Base-by-base conservation (phyloP, 1,140 invertebrate species). In the Pomacea maculata region DNA sequence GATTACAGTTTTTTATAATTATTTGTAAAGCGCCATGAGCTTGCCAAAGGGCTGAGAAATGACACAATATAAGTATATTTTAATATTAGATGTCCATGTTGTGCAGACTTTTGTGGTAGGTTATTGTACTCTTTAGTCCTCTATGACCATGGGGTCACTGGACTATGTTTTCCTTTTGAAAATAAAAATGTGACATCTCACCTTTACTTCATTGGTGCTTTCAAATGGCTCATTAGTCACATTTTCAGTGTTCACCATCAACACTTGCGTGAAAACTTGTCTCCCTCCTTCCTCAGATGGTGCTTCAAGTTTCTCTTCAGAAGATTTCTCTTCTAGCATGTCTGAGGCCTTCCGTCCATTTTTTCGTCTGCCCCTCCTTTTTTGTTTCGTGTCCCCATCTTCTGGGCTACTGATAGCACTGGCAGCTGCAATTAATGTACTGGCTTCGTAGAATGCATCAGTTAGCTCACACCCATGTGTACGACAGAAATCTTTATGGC, bases 221-320 rank as follows among this genome's bases (percentile, higher is more conserved):
- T 95, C 93, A 91, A 97, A 99, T 84, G 96, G 95, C 80, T 98
- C 95, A 89, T 98, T 96, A 61, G 94, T 93, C 70, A 99, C 90
- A 93, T 99, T 99, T 91, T 98, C 97, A 57, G 98, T 96, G 92
- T 98, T 96, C 0, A 96, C 97, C 95, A 99, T 97, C 57, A 99
- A 92, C 15, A 99, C 93, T 78, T 88, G 81, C 54, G 63, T 29
- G 78, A 78, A 61, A 21, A 45, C 21, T 55, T 75, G 8, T 57
- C 73, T 34, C 54, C 73, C 52, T 12, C 73, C 73, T 57, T 75
- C 68, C n/a, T n/a, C 19, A 29, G 34, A 34, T 19, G 63, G 21
- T 4, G 81, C 83, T 4, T 67, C 78, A 74, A 76, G 8, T 55
- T 10, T 34, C 68, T 76, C 82, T 15, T 80, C 77, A 19, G 80